Base-by-base conservation (phyloP, 92 coral and sea anemone species). In the Epizoanthus scotinus region DNA sequence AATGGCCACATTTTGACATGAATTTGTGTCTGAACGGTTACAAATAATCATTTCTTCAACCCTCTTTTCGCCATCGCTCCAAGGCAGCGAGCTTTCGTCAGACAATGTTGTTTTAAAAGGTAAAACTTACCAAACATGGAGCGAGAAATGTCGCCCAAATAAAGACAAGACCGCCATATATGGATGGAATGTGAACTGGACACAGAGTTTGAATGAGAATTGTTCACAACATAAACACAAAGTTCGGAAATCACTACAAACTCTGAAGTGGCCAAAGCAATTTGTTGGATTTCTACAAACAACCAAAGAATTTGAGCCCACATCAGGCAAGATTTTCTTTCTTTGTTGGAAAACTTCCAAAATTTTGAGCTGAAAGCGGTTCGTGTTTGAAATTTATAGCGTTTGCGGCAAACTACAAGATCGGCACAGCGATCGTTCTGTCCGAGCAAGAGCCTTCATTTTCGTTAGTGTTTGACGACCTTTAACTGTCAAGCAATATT, bases 131-230 rank as follows among this genome's bases (percentile, higher is more conserved):
- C 90, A 87, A 87, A 87, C 68, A 87, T 87, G 90, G 90, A 58
- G 86, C 65, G 87, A 73, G 70, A 71, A 80, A 71, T 69, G 85
- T 86, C 71, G 53, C 77, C 99, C 99, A 93, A 93, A 96, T 86
- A 93, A 89, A 94, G 99, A 89, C 97, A 96, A 85, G 70, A 89
- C 85, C 83, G 94, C 99, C 99, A 87, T 96, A 96, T 96, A 91
- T 96, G 99, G 99, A 87, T 86, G 95, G 91, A 90, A 91, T 85
- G 94, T 84, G 78, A 77, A 96, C 92, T 86, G 90, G 91, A 95
- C 86, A 82, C 99, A 87, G 91, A 91, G 91, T 96, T 93, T 91
- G 92, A 96, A 95, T 87, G 79, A 59, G 55, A 18, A 25, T 34
- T 72, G 63, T 66, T 79, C 84, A 84, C 81, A 53, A 78, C 71